Evolutionary conservation across 1,140 invertebrate genomes (phyloP).

Genomic region (Aphelenchoides fujianensis): DNA sequence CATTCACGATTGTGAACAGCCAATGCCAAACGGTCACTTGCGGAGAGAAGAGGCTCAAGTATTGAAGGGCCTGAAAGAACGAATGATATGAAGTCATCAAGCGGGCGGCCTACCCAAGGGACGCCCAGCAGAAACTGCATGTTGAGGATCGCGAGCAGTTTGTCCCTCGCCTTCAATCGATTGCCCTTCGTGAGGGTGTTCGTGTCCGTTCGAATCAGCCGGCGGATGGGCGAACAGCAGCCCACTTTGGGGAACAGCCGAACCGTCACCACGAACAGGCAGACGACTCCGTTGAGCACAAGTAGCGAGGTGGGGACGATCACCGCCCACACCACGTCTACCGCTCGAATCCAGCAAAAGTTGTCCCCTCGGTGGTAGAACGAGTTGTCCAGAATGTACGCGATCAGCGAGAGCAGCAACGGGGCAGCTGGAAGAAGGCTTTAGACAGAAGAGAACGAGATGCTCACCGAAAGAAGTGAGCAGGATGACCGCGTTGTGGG

Average conservation of each 20-base stretch:
- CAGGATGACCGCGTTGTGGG: constrained; percentile 1
- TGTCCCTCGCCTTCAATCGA: constrained; percentile 19
- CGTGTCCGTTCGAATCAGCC: constrained; percentile 5
- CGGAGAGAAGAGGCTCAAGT: constrained; percentile 48
- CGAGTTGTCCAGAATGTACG: constrained; percentile 10
- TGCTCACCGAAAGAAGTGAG: constrained; percentile 3
- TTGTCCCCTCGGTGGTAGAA: constrained; percentile 31
- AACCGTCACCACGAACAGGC: constrained; percentile 24
- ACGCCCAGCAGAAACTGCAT: constrained; percentile 26
- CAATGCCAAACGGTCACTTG: constrained; percentile 47
- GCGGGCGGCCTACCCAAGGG: constrained; percentile 26
- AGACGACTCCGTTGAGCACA: constrained; percentile 28
- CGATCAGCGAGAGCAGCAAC: constrained; percentile 2
- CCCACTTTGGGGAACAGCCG: constrained; percentile 34
- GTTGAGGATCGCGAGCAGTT: constrained; percentile 15
- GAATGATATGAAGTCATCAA: not conserved
- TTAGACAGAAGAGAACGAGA: constrained; percentile 5
- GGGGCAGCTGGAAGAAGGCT: constrained; percentile 5
- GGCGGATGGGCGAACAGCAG: constrained; percentile 15
- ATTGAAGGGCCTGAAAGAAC: constrained; percentile 45
- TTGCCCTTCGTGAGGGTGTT: constrained; percentile 7
- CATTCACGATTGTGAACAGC: constrained; percentile 48
- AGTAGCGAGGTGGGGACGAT: constrained; percentile 32
- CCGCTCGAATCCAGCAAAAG: constrained; percentile 40
- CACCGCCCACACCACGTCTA: constrained; percentile 26